Percentiles rank a stretch among this genome's conserved stretches.
These are phyloP conservation scores for Mormyrops attenuatus DNA, from an alignment of 2,797 vertebrate genomes.

Conservation along the genomic window DNA sequence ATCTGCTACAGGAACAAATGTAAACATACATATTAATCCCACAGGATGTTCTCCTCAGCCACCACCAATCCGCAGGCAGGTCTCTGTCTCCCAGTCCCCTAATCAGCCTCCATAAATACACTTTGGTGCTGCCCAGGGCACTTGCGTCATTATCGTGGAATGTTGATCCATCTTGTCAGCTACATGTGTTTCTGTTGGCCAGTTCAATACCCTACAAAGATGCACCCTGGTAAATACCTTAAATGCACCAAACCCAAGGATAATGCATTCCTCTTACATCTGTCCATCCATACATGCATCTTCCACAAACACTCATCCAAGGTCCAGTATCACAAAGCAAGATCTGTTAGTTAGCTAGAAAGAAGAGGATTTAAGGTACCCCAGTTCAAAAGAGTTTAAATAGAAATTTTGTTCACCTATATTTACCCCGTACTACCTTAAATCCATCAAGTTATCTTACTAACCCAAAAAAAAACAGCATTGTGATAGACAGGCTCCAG, in stretches of 20 bases:
- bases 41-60: background rate
- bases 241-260: background rate
- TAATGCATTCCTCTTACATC: background rate
- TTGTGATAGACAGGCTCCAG: background rate
- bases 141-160: background rate
- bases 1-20: background rate
- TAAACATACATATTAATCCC: background rate
- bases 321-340: background rate
- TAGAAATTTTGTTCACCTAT: background rate
- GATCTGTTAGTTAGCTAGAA: background rate
- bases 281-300: background rate
- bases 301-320: background rate
- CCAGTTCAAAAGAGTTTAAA: background rate
- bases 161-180: background rate
- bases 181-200: background rate
- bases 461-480: background rate
- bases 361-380: background rate
- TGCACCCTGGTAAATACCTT: background rate
- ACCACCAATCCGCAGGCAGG: background rate
- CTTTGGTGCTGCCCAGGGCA: background rate
- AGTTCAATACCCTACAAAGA: background rate
- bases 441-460: background rate
- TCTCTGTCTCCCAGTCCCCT: background rate
- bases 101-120: background rate
- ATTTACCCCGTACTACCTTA: background rate